Conservation (phyloP, 2,797 vertebrate species). For the Sebastes goodei region DNA sequence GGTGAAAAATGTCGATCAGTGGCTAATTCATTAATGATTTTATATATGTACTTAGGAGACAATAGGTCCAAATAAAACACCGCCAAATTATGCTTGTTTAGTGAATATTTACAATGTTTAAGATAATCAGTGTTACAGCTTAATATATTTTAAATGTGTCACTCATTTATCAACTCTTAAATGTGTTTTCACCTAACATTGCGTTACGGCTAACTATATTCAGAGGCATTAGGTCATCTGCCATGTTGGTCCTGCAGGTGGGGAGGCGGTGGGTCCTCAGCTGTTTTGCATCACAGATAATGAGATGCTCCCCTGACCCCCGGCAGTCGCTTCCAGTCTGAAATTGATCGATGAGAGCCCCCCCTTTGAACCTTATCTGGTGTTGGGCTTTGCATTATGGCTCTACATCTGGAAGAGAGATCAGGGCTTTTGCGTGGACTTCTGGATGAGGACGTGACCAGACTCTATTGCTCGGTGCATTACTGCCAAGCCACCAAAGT, state of each 20-base stretch:
- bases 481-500: conserved; percentile 79
- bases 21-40: no score
- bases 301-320: conserved; percentile 67
- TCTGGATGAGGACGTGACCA: conserved; percentile 76
- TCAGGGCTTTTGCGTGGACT: conserved; percentile 62
- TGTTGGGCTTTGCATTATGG: conserved; percentile 61
- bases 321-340: conserved; percentile 59
- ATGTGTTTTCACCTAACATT: background rate
- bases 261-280: conserved; percentile 55
- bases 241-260: conserved; percentile 47
- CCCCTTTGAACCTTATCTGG: conserved; percentile 74
- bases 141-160: no score
- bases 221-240: conserved; percentile 20
- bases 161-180: background rate
- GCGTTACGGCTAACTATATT: background rate
- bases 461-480: conserved; percentile 64
- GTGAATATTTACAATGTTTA: no score
- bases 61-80: no score
- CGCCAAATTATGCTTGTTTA: no score
- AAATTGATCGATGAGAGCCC: conserved; percentile 74
- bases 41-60: no score
- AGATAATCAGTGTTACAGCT: no score
- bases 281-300: conserved; percentile 76
- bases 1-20: no score
- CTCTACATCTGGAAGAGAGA: conserved; percentile 78